A percentile compares a stretch with the other conserved stretches of the same genome.
Evolutionary conservation across 1,140 invertebrate genomes (phyloP).

Genomic region (Pogonomyrmex californicus): DNA sequence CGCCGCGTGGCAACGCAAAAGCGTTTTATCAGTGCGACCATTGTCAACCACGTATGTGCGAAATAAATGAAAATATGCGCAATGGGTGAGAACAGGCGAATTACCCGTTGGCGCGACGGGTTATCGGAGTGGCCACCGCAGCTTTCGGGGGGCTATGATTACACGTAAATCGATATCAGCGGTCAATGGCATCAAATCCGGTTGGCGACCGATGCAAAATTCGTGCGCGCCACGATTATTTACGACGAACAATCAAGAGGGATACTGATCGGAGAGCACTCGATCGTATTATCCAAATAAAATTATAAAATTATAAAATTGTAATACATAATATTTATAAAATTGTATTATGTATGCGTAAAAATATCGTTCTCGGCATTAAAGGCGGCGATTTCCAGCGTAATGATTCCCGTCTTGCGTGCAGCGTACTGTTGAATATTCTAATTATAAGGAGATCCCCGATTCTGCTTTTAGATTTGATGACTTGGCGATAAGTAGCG

Average conservation of each 20-base stretch:
- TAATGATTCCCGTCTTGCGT: constrained; percentile 2
- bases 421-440: constrained; percentile 13
- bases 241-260: not conserved
- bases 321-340: not conserved
- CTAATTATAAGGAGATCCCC: constrained; percentile 19
- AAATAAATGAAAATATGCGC: not conserved
- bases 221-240: constrained; percentile 16
- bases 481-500: constrained; percentile 12
- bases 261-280: not conserved
- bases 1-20: constrained; percentile 3
- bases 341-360: not conserved
- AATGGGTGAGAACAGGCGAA: constrained; percentile 34
- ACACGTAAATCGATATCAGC: constrained; percentile 55
- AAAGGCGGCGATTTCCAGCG: not conserved
- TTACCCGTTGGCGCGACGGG: constrained; percentile 39
- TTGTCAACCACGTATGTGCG: constrained; percentile 5
- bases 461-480: not conserved
- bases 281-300: not conserved
- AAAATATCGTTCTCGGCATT: not conserved
- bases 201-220: constrained; percentile 31
- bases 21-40: constrained; percentile 43
- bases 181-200: constrained; percentile 56
- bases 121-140: constrained; percentile 43
- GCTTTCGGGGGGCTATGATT: constrained; percentile 49
- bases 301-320: too few species aligned